Conservation (phyloP, 2,113 vertebrate genomes). For the Sprattus sprattus region DNA sequence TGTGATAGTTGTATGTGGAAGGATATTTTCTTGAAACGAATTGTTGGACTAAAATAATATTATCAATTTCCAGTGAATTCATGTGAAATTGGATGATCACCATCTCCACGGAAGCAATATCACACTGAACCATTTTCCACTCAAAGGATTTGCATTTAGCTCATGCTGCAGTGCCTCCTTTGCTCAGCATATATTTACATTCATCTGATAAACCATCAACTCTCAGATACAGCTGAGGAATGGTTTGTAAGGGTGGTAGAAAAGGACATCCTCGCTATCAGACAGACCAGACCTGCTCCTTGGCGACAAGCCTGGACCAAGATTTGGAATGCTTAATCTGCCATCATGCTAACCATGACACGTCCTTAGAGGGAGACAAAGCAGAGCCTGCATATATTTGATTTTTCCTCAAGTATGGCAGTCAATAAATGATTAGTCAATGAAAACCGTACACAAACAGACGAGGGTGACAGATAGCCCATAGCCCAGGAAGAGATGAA, state of each 20-base stretch:
- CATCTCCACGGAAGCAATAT: neutral
- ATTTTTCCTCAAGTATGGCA: conserved; percentile 45
- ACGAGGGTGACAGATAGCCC: conserved; percentile 61
- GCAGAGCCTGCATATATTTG: conserved; percentile 36
- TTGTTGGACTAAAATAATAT: neutral
- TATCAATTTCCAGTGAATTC: neutral
- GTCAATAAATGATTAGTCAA: conserved; percentile 56
- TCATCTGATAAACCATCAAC: conserved; percentile 2
- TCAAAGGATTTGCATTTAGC: conserved; percentile 4
- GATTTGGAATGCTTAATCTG: neutral
- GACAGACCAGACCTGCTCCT: neutral
- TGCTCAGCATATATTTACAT: conserved; percentile 15
- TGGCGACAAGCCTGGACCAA: conserved; percentile 1
- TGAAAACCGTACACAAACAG: conserved; percentile 50
- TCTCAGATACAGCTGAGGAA: neutral
- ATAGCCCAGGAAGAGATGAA: conserved; percentile 45
- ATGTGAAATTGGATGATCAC: neutral
- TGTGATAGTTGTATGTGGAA: neutral
- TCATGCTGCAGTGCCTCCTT: neutral
- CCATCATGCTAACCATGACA: neutral
- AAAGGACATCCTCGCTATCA: neutral
- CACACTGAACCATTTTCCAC: neutral
- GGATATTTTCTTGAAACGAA: neutral
- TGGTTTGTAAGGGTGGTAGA: conserved; percentile 1
- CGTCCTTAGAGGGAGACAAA: neutral